These are phyloP conservation scores for Melanchra persicariae DNA, from an alignment of 2,888 invertebrate species.

Conservation along the genomic window DNA sequence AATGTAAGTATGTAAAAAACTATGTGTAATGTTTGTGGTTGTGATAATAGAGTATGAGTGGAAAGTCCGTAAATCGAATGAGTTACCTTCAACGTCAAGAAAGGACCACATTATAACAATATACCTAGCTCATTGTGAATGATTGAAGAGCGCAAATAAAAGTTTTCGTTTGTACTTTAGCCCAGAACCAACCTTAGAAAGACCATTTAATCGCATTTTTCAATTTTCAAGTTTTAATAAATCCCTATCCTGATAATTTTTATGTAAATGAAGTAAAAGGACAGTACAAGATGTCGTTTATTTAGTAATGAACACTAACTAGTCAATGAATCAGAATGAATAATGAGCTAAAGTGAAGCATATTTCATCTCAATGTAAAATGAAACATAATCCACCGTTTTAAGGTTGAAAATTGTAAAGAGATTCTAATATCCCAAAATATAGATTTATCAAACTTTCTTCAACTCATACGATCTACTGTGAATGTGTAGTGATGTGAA, in stretches of 20 bases:
- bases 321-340: not conserved
- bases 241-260: not conserved
- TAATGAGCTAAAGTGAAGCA: not conserved
- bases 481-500: constrained; percentile 43
- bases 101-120: not conserved
- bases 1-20: constrained; percentile 7
- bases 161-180: not conserved
- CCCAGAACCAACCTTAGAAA: not conserved
- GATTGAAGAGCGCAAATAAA: too few relatives aligned
- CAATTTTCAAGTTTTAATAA: too few relatives aligned
- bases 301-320: not conserved
- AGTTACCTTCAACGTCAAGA: not conserved
- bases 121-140: not conserved
- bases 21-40: constrained; percentile 35
- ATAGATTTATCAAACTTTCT: constrained; percentile 1
- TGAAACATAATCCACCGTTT: accelerated
- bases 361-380: not conserved
- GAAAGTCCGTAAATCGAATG: constrained; percentile 4
- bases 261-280: not conserved
- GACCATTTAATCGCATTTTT: too few relatives aligned
- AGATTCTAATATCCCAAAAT: not conserved
- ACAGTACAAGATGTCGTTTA: not conserved
- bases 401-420: not conserved
- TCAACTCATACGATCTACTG: constrained; percentile 16
- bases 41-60: constrained; percentile 22